Evolutionary conservation across 2,888 invertebrate genomes (phyloP).

Genomic region (Lissonota sp.): DNA sequence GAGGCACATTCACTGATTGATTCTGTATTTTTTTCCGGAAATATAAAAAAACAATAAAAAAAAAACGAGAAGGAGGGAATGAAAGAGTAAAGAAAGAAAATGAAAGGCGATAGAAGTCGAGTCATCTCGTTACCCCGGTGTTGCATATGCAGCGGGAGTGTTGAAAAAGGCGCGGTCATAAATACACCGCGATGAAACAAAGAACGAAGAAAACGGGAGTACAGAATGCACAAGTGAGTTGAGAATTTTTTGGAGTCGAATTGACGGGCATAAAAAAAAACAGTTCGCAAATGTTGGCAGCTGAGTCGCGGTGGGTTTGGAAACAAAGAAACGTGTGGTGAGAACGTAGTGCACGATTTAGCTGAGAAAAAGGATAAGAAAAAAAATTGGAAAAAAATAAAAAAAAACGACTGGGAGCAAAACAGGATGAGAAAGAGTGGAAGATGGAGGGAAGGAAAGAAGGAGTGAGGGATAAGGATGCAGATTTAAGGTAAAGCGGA

Average conservation of each 20-base stretch:
- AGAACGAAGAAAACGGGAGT: background rate
- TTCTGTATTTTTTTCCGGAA: too few species aligned
- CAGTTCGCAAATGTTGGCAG: background rate
- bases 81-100: slow-evolving; percentile 1
- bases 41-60: too few species aligned
- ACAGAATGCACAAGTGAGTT: background rate
- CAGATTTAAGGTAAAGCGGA: slow-evolving; percentile 62
- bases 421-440: slow-evolving; percentile 16
- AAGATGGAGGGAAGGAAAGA: slow-evolving; percentile 36
- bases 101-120: slow-evolving; percentile 29
- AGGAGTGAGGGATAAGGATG: slow-evolving; percentile 27
- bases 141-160: background rate
- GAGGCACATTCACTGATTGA: too few species aligned
- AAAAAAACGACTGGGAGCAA: background rate
- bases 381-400: background rate
- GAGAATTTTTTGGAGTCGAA: background rate
- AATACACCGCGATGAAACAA: slow-evolving; percentile 30
- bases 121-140: slow-evolving; percentile 28
- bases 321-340: slow-evolving; percentile 43
- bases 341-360: slow-evolving; percentile 22
- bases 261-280: background rate
- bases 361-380: slow-evolving; percentile 7
- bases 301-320: slow-evolving; percentile 1
- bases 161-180: slow-evolving; percentile 39
- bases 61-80: background rate